Evolutionary conservation across 2,888 invertebrate genomes (phyloP).

Genomic region (Cantharis rufa): DNA sequence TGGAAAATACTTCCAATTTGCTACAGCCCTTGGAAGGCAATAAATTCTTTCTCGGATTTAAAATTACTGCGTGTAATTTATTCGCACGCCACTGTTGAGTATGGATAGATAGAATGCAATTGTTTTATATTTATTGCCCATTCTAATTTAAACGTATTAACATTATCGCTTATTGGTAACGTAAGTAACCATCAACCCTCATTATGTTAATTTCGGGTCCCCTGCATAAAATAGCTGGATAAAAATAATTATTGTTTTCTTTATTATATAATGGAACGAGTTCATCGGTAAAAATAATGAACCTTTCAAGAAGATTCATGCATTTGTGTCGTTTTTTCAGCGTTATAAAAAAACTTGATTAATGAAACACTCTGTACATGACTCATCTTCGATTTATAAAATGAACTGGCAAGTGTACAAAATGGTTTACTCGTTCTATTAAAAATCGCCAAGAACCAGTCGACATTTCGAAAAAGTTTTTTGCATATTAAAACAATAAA

Average conservation of each 20-base stretch:
- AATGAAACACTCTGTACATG: not conserved
- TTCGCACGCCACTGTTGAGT: not conserved
- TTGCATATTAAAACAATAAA: not conserved
- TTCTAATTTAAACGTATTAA: not conserved
- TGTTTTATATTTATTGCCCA: not conserved
- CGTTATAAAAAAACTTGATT: not conserved
- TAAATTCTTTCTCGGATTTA: too few relatives aligned
- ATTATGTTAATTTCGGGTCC: not conserved
- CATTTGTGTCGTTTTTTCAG: not conserved
- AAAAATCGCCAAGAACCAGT: not conserved
- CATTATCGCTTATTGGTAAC: not conserved
- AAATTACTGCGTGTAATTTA: not conserved
- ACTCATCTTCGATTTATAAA: not conserved
- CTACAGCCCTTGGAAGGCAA: too few relatives aligned
- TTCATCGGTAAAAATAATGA: not conserved
- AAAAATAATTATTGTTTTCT: not conserved
- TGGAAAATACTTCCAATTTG: too few relatives aligned
- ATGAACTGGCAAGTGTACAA: slow-evolving; percentile 8
- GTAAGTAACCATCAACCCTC: not conserved
- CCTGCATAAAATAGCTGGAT: not conserved
- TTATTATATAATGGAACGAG: not conserved
- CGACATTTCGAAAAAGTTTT: not conserved
- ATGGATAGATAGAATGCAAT: not conserved
- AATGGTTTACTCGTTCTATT: not conserved
- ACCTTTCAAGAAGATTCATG: not conserved